Evolutionary conservation across 2,888 invertebrate species (phyloP), one percentile per base, ranked within the genome.

Genomic region (Tetragonisca angustula): DNA sequence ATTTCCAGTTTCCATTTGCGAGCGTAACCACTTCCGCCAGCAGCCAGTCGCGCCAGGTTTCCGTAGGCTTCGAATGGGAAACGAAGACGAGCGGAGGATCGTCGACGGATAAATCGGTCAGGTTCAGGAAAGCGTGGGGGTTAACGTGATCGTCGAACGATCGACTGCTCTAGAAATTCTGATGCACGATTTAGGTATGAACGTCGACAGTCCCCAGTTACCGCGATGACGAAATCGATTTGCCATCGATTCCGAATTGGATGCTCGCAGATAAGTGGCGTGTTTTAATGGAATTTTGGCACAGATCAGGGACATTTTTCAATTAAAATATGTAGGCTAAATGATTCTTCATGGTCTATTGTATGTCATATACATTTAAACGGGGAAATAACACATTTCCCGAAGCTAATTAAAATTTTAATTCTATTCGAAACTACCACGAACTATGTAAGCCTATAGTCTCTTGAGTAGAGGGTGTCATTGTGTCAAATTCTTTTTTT

Each of bases 1-100:
- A 54, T 89, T 89, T 91, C 90, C 89, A 92, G 91, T 92, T 92
- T 91, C 92, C 92, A 92, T 92, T 91, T 89, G 88, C 80, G 92
- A 89, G 76, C 87, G 87, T 92, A 91, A 92, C 89, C 89, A 90
- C 90, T 92, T 92, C 92, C 91, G 92, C 76, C 71, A 88, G 69
- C 76, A 84, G 76, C 71, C 70, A 73, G 87, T 80, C 85, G 90
- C 84, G 84, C 88, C 85, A 90, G 88, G 90, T 91, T 90, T 91
- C 88, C 79, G 74, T 77, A 71, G 43, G 32, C 75, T 79, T 59
- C 81, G 64, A 80, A 81, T 81, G 73, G 75, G 68, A 76, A 80
- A 79, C 71, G 52, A 15, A 65, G 81, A 13, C 36, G 3, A 73
- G 64, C 68, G 21, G 56, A 54, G 56, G 43, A 81, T 86, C 64